A percentile compares a stretch with the other conserved stretches of the same genome.
Evolutionary conservation across 1,140 invertebrate genomes (phyloP).

Genomic region (Ephestia elutella): DNA sequence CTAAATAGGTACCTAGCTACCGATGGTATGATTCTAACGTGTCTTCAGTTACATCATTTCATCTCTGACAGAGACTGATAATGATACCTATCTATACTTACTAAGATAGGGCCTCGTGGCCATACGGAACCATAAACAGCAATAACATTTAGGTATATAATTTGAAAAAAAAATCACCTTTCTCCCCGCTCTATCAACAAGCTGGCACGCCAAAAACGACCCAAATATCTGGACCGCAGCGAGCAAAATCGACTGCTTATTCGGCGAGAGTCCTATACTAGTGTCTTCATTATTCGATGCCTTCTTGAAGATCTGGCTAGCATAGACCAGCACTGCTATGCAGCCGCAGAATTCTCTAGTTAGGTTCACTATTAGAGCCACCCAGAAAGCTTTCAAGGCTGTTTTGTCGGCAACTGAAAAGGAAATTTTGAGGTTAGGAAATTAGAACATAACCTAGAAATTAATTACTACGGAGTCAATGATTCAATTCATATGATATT

Average conservation of each 20-base stretch:
- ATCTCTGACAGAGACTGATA: too few species aligned
- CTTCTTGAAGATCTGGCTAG: slow-evolving; percentile 60
- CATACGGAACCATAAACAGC: too few species aligned
- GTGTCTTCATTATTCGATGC: slow-evolving; percentile 45
- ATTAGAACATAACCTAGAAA: too few species aligned
- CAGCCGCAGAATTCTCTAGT: slow-evolving; percentile 64
- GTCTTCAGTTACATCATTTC: too few species aligned
- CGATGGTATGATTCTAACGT: too few species aligned
- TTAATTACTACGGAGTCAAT: too few species aligned
- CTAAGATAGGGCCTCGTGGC: too few species aligned
- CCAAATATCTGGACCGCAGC: slow-evolving; percentile 59
- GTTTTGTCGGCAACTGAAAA: slow-evolving; percentile 52
- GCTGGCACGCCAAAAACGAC: slow-evolving; percentile 60
- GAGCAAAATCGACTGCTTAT: slow-evolving; percentile 60
- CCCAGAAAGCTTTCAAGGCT: slow-evolving; percentile 60
- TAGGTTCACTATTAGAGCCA: slow-evolving; percentile 56
- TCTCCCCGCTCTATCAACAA: slow-evolving; percentile 57
- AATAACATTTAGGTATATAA: too few species aligned
- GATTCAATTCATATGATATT: too few species aligned
- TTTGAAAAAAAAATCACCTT: slow-evolving; percentile 43
- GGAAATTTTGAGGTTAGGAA: neutral
- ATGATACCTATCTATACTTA: too few species aligned
- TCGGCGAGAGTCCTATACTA: slow-evolving; percentile 51
- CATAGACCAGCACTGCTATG: slow-evolving; percentile 60
- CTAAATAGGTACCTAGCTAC: too few species aligned